phyloP scores from a whole-genome alignment of 1,140 invertebrate genomes.

The Theocolax elegans region DNA sequence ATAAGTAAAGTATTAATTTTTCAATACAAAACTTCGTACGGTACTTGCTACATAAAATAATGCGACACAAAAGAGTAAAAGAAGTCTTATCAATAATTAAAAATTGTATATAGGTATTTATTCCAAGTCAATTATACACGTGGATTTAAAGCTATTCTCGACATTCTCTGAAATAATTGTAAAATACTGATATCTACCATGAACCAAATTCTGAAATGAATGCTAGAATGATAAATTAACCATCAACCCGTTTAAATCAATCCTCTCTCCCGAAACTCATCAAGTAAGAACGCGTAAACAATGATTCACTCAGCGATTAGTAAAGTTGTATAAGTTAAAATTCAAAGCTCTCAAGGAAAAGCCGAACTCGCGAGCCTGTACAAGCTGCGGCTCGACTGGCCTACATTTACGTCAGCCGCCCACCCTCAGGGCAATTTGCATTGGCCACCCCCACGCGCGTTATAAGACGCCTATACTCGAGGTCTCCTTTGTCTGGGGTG shows the following conservation, averaged over 20 bases:
- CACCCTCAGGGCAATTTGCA: slow-evolving; percentile 12
- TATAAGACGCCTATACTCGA: too few relatives aligned
- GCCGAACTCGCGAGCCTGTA: background rate
- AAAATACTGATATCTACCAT: background rate
- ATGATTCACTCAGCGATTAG: slow-evolving; percentile 27
- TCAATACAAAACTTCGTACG: too few relatives aligned
- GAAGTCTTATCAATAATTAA: too few relatives aligned
- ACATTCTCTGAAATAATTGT: background rate
- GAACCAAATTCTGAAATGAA: background rate
- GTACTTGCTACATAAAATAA: too few relatives aligned
- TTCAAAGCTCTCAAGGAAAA: background rate
- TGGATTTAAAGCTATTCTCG: background rate
- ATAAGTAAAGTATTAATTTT: too few relatives aligned
- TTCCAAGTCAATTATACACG: too few relatives aligned
- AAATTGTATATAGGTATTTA: background rate
- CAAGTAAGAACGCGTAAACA: background rate
- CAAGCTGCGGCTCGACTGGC: slow-evolving; percentile 22
- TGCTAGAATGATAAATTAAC: too few relatives aligned
- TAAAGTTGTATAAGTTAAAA: background rate
- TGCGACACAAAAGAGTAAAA: too few relatives aligned
- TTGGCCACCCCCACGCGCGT: background rate
- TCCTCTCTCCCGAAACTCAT: background rate
- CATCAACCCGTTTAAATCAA: background rate
- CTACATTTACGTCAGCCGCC: slow-evolving; percentile 22
- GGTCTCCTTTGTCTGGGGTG: background rate